These are phyloP conservation scores for Loripinus fragilis DNA, from an alignment of 2,888 invertebrate genomes.

Conservation along the genomic window DNA sequence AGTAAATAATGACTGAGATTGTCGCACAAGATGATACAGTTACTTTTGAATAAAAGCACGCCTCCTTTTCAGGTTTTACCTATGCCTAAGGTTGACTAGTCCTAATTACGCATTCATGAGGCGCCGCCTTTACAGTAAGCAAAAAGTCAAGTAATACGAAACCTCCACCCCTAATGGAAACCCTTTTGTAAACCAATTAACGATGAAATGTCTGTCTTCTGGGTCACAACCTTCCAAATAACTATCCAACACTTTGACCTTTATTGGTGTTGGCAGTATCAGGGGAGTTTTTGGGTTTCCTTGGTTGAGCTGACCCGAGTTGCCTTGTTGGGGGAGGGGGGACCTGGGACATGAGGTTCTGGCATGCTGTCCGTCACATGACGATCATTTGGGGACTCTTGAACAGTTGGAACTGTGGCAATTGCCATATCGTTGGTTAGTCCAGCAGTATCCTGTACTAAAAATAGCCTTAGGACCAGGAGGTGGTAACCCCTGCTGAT, in stretches of 20 bases:
- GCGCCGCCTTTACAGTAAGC: too few species aligned
- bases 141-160: too few species aligned
- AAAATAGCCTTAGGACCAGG: neutral
- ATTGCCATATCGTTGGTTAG: slow-evolving; percentile 5
- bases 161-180: slow-evolving; percentile 31
- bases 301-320: neutral
- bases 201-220: slow-evolving; percentile 1
- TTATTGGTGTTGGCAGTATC: slow-evolving; percentile 28
- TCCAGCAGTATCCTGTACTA: slow-evolving; percentile 25
- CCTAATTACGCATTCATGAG: too few species aligned
- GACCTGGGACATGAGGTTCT: neutral
- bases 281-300: neutral
- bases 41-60: too few species aligned
- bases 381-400: neutral
- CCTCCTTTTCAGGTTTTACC: too few species aligned
- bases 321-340: neutral
- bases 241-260: neutral
- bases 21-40: too few species aligned
- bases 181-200: slow-evolving; percentile 30
- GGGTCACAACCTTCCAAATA: slow-evolving; percentile 32
- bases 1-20: too few species aligned
- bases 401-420: neutral
- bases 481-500: neutral
- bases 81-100: too few species aligned
- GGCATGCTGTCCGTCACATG: neutral